Evolutionary conservation across 2,113 vertebrate species (phyloP).

Genomic region (Leucosticte australis): DNA sequence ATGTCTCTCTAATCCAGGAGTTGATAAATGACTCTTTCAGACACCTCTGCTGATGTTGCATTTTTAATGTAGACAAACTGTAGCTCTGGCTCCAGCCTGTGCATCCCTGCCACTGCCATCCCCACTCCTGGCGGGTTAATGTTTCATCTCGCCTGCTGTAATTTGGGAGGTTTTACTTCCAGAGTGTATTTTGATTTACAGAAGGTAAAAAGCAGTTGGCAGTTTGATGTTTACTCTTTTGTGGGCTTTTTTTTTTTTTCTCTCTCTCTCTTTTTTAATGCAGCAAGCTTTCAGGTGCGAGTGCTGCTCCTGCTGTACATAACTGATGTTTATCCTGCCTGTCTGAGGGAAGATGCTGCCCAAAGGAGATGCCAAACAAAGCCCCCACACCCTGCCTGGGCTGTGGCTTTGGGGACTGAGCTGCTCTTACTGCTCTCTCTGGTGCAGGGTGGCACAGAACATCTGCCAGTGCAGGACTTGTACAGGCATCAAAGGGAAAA

Average conservation of each 20-base stretch:
- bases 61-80: conserved; percentile 52
- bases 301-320: not conserved
- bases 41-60: conserved; percentile 43
- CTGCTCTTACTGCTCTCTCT: not conserved
- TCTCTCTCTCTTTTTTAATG: not conserved
- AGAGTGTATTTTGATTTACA: conserved; percentile 48
- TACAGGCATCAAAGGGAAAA: not conserved
- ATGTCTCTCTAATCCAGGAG: conserved; percentile 30
- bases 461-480: not conserved
- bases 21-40: conserved; percentile 45
- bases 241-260: not conserved
- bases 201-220: conserved; percentile 35
- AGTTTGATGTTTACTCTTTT: conserved; percentile 30
- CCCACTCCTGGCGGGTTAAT: not conserved
- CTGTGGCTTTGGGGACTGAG: not conserved
- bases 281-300: not conserved
- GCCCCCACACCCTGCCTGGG: not conserved
- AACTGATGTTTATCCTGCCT: not conserved
- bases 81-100: not conserved
- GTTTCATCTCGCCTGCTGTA: conserved; percentile 2
- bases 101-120: not conserved
- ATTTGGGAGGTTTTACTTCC: conserved; percentile 42
- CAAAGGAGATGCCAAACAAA: not conserved
- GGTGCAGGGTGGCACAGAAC: not conserved
- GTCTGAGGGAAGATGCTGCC: not conserved